Base-by-base conservation (phyloP, 2,888 invertebrate species). In the Ditula angustiorana region DNA sequence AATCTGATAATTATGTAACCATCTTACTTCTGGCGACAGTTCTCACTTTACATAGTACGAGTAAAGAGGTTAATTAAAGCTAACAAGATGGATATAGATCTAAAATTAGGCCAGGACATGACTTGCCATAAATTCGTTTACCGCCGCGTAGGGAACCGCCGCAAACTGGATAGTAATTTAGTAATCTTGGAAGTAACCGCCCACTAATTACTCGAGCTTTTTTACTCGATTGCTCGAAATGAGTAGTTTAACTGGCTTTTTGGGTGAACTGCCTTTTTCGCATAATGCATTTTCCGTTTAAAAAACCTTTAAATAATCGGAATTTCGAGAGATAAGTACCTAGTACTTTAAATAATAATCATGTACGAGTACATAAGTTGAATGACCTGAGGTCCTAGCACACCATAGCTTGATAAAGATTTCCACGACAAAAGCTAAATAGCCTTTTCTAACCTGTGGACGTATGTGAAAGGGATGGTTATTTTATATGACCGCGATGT, bases 41-140 rank as follows among this genome's bases (percentile, higher is more conserved):
- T 57, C 30, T 46, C 57, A 35, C 24, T 61, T 44, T 55, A 61
- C 53, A 24, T 46, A 8, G 5, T n/a, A n/a, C n/a, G n/a, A n/a
- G n/a, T 68, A 61, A 63, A 59, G 71, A 74, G 74, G 77, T 82
- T 76, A 79, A 83, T 80, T 74, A 76, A 75, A 74, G 75, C 71
- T 75, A 80, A 83, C 73, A 79, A 78, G 75, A 47, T 70, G 68
- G 67, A 64, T 65, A 71, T 72, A 72, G 77, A 78, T 80, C 76
- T 65, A 71, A 76, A 68, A 79, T 79, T 78, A 72, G 73, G 77
- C 68, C 61, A 74, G 72, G 60, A 61, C 70, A 66, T 74, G 66
- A 67, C 75, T 74, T 67, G 75, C 71, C 72, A 67, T 69, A 71
- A 76, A 75, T 79, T 76, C 69, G 69, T 71, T 49, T 41, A 65